These are phyloP conservation scores for Maconellicoccus hirsutus DNA, from an alignment of 1,140 invertebrate species.

Conservation along the genomic window DNA sequence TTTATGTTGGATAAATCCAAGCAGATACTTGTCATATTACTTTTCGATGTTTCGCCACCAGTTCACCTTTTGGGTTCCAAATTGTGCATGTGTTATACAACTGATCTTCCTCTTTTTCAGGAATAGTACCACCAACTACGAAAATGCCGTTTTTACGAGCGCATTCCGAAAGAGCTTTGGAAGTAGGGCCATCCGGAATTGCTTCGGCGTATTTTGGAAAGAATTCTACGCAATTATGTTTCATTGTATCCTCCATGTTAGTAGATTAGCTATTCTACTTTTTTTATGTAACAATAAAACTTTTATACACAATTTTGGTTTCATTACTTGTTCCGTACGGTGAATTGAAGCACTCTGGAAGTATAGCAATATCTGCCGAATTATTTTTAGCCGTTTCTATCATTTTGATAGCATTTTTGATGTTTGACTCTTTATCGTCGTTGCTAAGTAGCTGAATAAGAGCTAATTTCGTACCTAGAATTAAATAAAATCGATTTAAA, in stretches of 20 bases:
- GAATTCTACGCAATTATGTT: constrained; percentile 42
- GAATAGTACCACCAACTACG: constrained; percentile 81
- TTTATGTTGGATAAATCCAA: not conserved
- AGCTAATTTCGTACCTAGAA: constrained; percentile 46
- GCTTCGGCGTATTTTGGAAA: constrained; percentile 77
- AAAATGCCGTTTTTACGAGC: constrained; percentile 69
- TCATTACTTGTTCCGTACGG: constrained; percentile 75
- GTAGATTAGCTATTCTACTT: not conserved
- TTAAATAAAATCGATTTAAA: not conserved
- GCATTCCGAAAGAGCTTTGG: constrained; percentile 50
- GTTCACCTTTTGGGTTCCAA: constrained; percentile 64
- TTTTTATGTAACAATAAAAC: not conserved
- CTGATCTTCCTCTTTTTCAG: constrained; percentile 57
- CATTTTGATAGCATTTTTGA: constrained; percentile 53
- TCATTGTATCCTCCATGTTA: not conserved
- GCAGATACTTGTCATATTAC: constrained; percentile 30
- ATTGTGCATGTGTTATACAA: constrained; percentile 86
- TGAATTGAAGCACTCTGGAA: constrained; percentile 91
- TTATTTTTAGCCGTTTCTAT: constrained; percentile 61
- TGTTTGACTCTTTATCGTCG: constrained; percentile 60
- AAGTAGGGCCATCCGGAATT: constrained; percentile 65
- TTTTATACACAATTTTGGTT: not conserved
- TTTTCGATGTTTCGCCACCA: constrained; percentile 64
- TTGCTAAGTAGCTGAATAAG: constrained; percentile 68
- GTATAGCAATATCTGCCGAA: constrained; percentile 61